phyloP scores from a whole-genome alignment of 2,113 vertebrate species.

The Psilopsiagon aurifrons region DNA sequence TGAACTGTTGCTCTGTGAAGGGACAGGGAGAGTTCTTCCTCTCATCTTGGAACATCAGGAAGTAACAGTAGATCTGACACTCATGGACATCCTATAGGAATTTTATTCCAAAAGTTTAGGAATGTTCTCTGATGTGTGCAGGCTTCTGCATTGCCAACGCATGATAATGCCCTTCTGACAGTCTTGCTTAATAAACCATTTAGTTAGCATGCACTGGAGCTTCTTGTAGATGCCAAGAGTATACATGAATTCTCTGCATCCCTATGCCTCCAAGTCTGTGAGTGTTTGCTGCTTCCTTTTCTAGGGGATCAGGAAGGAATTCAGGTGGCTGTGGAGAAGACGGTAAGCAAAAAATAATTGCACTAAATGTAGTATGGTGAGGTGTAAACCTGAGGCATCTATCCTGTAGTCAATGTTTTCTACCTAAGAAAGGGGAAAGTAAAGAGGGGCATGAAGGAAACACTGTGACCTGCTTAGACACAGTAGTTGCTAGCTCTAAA shows the following conservation, averaged over 20 bases:
- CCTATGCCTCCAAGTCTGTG: neutral
- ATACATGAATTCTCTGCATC: neutral
- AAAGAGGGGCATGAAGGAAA: neutral
- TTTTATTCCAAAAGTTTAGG: neutral
- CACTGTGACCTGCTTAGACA: neutral
- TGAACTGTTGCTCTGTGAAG: neutral
- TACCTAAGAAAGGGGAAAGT: neutral
- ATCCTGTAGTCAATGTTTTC: neutral
- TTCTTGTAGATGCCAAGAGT: neutral
- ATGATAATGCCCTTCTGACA: neutral
- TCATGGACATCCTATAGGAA: neutral
- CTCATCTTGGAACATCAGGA: neutral
- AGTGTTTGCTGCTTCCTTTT: neutral
- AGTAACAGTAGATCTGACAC: neutral
- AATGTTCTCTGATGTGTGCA: neutral
- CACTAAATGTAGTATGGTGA: neutral
- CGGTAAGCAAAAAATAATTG: conserved; percentile 39
- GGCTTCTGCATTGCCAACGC: neutral
- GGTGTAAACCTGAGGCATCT: neutral
- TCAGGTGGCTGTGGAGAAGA: conserved; percentile 27
- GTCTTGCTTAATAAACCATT: neutral
- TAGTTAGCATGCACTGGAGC: neutral
- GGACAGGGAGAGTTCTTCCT: neutral
- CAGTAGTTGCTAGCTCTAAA: neutral
- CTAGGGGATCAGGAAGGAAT: conserved; percentile 31